phyloP scores from a whole-genome alignment of 2,888 invertebrate genomes.

The Acleris literana region DNA sequence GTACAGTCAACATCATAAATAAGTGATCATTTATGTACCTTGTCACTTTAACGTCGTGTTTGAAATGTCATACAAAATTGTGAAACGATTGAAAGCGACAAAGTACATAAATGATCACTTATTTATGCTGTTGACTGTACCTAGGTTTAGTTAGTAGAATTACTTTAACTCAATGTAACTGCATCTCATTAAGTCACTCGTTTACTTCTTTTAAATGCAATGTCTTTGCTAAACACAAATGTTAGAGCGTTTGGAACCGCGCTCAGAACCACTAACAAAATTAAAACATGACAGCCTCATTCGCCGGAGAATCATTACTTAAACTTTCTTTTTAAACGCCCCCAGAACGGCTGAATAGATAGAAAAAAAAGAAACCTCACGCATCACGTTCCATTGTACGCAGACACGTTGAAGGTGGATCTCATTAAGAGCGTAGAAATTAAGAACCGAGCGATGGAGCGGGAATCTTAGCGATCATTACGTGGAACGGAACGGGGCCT shows the following conservation, averaged over 20 bases:
- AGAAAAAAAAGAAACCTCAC: conserved; percentile 68
- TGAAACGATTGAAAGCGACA: too few species aligned
- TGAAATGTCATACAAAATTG: too few species aligned
- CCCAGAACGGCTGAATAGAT: conserved; percentile 62
- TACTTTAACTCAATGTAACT: too few species aligned
- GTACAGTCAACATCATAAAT: too few species aligned
- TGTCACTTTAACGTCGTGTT: too few species aligned
- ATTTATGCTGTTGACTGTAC: too few species aligned
- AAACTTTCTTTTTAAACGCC: conserved; percentile 77
- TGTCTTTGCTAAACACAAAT: too few species aligned
- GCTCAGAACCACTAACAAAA: conserved; percentile 64
- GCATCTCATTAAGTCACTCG: too few species aligned
- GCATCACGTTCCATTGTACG: conserved; percentile 77
- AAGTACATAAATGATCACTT: too few species aligned
- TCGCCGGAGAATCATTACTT: conserved; percentile 75
- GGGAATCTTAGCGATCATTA: conserved; percentile 81
- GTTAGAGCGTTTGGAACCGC: conserved; percentile 27
- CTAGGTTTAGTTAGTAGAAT: too few species aligned
- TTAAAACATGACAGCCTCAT: conserved; percentile 54
- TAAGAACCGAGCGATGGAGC: conserved; percentile 77
- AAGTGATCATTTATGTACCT: too few species aligned
- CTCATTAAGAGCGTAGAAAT: conserved; percentile 74
- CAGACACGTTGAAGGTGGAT: conserved; percentile 75
- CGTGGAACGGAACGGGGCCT: conserved; percentile 62
- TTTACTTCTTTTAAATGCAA: too few species aligned